Base-by-base conservation (phyloP, 2,113 vertebrate species). In the Oxygymnocypris stewartii region DNA sequence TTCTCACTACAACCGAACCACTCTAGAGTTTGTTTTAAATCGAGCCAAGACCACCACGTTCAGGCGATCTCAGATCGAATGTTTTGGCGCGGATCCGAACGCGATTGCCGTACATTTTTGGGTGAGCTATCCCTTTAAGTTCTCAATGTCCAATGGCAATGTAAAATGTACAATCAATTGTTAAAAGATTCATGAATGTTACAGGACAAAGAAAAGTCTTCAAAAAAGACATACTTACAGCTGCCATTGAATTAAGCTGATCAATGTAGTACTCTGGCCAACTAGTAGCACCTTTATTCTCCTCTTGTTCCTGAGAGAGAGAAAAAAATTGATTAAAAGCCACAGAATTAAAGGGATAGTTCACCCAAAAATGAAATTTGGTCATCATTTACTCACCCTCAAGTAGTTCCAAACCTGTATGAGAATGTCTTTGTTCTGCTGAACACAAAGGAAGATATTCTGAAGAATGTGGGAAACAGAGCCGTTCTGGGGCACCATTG, bases 261-360 rank as follows among this genome's bases (percentile, higher is more conserved):
- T 99, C 98, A 0, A 99, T 99, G 93, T 99, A 99, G 93, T 95
- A 99, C 89, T 99, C 98, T 0, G 98, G 98, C 98, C 98, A 99
- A 91, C 97, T 99, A 82, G 98, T 99, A 51, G 98, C 98, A 93
- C 97, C 96, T 95, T 99, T 99, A 87, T 99, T 97, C 94, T 99
- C 98, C 94, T 99, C 98, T 92, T 99, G 97, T 91, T 99, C 98
- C 98, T 99, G 92, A 74, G 88, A 91, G 82, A 85, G 20, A 84
- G n/a, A 88, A 63, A 73, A 5, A 9, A 63, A 25, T 63, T 3
- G 14, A 18, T 71, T 10, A 20, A 40, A 73, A 40, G 8, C 20
- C 9, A n/a, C 69, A 73, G 37, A 73, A 42, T 42, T 12, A 73
- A n/a, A n/a, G n/a, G n/a, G n/a, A n/a, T n/a, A n/a, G n/a, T n/a